These are phyloP conservation scores for Ameiurus melas DNA, from an alignment of 2,113 vertebrate genomes.

Conservation along the genomic window DNA sequence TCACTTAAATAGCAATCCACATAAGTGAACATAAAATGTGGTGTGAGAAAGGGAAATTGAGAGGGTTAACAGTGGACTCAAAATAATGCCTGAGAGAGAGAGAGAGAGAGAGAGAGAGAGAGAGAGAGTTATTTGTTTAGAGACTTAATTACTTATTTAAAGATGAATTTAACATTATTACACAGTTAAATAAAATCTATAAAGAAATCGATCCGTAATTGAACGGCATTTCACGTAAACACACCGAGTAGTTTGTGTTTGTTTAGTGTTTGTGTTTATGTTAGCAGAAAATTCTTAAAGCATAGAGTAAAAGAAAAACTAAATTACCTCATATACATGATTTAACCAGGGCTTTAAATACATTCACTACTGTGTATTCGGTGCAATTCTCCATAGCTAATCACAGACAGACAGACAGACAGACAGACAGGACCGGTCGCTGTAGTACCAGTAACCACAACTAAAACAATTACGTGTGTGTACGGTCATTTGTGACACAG, in stretches of 20 bases:
- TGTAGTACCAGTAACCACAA: not conserved
- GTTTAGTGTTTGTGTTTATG: not conserved
- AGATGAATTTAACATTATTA: not conserved
- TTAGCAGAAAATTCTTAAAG: not conserved
- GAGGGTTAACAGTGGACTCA: not conserved
- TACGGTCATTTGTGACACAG: not conserved
- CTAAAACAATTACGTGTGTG: not conserved
- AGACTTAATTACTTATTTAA: not conserved
- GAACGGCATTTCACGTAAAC: not conserved
- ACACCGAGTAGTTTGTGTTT: not conserved
- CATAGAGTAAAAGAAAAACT: not conserved
- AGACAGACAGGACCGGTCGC: not conserved
- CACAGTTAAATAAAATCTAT: not conserved
- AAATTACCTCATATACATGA: not conserved
- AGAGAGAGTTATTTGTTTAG: not conserved
- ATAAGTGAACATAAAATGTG: not conserved
- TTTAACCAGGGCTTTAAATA: conserved; percentile 1
- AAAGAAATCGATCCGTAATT: not conserved
- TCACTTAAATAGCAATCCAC: conserved; percentile 16
- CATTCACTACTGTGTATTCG: not conserved
- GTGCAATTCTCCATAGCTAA: not conserved
- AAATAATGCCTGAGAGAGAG: not conserved
- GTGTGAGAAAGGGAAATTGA: not conserved
- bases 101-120: not conserved
- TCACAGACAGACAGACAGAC: not conserved